Evolutionary conservation across 2,888 invertebrate species (phyloP).

Genomic region (Trichopria drosophilae): DNA sequence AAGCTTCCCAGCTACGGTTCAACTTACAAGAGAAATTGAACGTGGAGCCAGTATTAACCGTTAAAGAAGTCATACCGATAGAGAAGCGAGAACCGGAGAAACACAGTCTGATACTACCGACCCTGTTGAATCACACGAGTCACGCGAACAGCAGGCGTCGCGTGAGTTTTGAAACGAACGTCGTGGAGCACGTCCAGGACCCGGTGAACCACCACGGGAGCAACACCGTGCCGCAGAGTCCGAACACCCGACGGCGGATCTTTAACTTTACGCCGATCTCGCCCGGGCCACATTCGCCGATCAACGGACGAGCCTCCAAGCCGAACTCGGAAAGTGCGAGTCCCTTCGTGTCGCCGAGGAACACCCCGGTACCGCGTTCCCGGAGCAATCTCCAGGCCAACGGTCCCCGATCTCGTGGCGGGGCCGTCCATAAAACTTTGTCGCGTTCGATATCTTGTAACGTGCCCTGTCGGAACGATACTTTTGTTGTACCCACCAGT

Average conservation of each 20-base stretch:
- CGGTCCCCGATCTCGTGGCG: constrained; percentile 44
- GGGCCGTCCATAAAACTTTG: constrained; percentile 47
- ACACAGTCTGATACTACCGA: constrained; percentile 51
- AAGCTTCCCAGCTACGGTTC: constrained; percentile 74
- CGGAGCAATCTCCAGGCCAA: constrained; percentile 64
- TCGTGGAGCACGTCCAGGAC: constrained; percentile 46
- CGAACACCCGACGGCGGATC: constrained; percentile 75
- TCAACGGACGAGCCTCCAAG: constrained; percentile 62
- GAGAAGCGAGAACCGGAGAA: constrained; percentile 47
- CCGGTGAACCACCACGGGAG: constrained; percentile 27
- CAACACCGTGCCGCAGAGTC: constrained; percentile 69
- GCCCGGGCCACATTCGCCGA: constrained; percentile 72
- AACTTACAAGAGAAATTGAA: constrained; percentile 71
- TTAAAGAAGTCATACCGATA: constrained; percentile 31
- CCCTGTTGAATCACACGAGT: constrained; percentile 48
- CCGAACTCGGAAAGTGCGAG: constrained; percentile 72
- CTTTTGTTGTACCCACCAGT: constrained; percentile 53
- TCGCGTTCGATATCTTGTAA: constrained; percentile 55
- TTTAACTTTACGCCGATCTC: constrained; percentile 88
- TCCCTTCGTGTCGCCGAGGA: constrained; percentile 81
- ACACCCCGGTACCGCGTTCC: constrained; percentile 73
- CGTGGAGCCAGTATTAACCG: constrained; percentile 45
- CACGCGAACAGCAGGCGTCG: constrained; percentile 55
- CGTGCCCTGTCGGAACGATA: constrained; percentile 49
- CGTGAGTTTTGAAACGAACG: constrained; percentile 64